These are phyloP conservation scores for Eidolon dupreanum DNA, from an alignment of 2,797 vertebrate species.

Conservation along the genomic window DNA sequence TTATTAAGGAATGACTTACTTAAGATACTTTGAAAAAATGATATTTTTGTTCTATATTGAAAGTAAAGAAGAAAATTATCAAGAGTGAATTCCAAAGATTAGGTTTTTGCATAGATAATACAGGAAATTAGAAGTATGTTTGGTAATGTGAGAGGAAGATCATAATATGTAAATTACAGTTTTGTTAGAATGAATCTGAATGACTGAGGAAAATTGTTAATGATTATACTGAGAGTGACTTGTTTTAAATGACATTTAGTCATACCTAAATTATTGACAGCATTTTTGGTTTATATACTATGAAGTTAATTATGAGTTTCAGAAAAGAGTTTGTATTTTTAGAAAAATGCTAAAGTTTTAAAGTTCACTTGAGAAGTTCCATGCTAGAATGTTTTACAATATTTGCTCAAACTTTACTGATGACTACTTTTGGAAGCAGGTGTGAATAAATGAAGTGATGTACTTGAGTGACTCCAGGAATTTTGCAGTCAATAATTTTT, in stretches of 20 bases:
- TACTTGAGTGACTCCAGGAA: background rate
- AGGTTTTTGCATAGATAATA: background rate
- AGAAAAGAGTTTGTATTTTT: background rate
- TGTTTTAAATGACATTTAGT: background rate
- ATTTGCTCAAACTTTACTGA: background rate
- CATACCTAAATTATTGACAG: background rate
- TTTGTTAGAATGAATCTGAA: background rate
- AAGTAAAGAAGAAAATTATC: background rate
- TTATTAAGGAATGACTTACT: background rate
- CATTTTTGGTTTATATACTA: background rate
- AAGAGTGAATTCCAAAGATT: background rate
- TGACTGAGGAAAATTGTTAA: background rate
- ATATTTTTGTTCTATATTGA: background rate
- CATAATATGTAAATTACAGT: background rate
- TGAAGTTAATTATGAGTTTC: background rate
- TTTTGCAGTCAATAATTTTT: constrained; percentile 6
- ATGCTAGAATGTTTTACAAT: background rate
- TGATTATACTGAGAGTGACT: background rate
- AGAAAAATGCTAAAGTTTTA: background rate
- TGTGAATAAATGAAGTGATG: background rate
- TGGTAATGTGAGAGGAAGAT: background rate
- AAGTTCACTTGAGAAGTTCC: background rate
- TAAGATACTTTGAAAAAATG: too few species aligned
- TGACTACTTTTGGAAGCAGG: background rate
- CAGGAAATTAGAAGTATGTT: background rate